Evolutionary conservation across 1,140 invertebrate species (phyloP), one percentile per base, ranked within the genome.

Genomic region (Drosophila pallidifrons): DNA sequence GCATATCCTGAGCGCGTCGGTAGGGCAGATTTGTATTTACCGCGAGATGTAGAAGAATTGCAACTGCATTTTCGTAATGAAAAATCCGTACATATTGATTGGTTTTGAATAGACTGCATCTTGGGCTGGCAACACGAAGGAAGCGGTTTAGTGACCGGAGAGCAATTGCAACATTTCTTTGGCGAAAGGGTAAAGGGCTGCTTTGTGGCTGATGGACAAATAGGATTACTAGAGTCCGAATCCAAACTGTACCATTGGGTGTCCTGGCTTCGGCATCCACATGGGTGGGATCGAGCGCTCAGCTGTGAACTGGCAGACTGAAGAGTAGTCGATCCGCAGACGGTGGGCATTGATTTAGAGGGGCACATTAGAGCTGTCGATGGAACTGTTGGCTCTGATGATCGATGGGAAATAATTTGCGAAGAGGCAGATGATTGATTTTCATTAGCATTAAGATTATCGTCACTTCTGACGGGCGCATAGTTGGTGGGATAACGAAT

Each of bases 401-500:
- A 25, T 30, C 3, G 47, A 38, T 10, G 2, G 35, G 35, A 10
- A 8, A 32, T 1, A 32, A 6, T 32, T 32, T 41, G 38, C 1
- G 8, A 10, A 41, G 38, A 41, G 38, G 10, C 47, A 11, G 15
- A 25, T 5, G 15, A 25, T 25, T 25, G 20, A 25, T 25, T 25
- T 25, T 25, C 5, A 47, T 47, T 8, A 49, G 5, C 15, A 51
- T 51, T 51, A 25, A 25, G 20, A 11, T 38, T 11, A 51, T 4
- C 30, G 30, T 43, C n/a, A 25, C 20, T 25, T 25, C 13, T n/a
- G n/a, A 8, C 20, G 3, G 38, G 11, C 2, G 8, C 32, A 61
- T 13, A 71, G 0, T 67, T 35, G 3, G 73, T 68, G 25, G 77
- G 77, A 68, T 76, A 79, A 8, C 41, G 73, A 4, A 76, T 59